phyloP scores from a whole-genome alignment of 1,140 invertebrate genomes.

The Rhopalosiphum maidis region DNA sequence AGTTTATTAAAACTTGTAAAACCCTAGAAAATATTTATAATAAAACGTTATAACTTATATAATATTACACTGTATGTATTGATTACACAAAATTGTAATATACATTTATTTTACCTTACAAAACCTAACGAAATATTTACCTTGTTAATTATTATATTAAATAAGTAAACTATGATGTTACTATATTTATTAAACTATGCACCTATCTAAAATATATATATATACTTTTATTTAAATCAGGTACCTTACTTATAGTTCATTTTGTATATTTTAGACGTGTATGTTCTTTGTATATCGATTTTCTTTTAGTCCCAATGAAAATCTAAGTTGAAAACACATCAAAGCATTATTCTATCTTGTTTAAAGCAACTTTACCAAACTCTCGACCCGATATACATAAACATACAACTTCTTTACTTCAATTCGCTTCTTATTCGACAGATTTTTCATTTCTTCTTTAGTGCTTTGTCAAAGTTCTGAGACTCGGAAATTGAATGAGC shows the following conservation, averaged over 20 bases:
- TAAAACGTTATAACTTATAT: not conserved
- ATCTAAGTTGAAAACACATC: slow-evolving; percentile 18
- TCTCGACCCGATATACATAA: slow-evolving; percentile 12
- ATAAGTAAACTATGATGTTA: not conserved
- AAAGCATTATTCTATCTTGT: slow-evolving; percentile 13
- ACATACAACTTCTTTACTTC: not conserved
- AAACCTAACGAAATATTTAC: not conserved
- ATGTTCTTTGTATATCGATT: not conserved
- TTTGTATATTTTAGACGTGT: not conserved
- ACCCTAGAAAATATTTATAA: slow-evolving; percentile 9
- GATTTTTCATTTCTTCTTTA: slow-evolving; percentile 1
- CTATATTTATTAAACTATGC: not conserved
- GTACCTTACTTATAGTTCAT: not conserved
- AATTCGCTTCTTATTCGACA: not conserved
- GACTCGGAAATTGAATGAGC: not conserved
- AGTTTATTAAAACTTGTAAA: slow-evolving; percentile 31
- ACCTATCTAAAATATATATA: no score
- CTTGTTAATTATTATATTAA: not conserved
- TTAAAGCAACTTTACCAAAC: slow-evolving; percentile 13
- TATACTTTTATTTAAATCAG: no score
- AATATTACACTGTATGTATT: not conserved
- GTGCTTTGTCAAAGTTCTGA: not conserved
- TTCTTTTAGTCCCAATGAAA: not conserved
- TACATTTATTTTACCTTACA: not conserved
- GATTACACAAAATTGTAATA: not conserved